A percentile compares a stretch with the other conserved stretches of the same genome.
Evolutionary conservation across 2,888 invertebrate species (phyloP).

Genomic region (Nematopogon swammerdamellus): DNA sequence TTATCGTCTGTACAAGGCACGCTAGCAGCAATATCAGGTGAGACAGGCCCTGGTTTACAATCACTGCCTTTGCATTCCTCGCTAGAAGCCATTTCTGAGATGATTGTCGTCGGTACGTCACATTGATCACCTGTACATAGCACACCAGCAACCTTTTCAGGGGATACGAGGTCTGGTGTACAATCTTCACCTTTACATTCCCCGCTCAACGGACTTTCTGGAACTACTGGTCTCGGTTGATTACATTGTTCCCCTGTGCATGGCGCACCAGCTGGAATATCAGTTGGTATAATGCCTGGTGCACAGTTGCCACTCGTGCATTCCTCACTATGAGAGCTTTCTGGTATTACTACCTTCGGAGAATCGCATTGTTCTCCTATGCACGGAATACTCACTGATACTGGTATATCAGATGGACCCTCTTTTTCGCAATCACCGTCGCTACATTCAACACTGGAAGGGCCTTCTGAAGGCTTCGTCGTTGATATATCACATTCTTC

Average conservation of each 20-base stretch:
- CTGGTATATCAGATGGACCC: too few relatives aligned
- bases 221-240: not conserved
- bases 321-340: not conserved
- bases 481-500: not conserved
- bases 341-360: not conserved
- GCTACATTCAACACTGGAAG: not conserved
- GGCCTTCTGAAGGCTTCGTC: not conserved
- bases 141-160: too few relatives aligned
- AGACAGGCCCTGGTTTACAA: not conserved
- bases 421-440: too few relatives aligned
- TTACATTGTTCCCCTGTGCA: not conserved
- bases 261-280: not conserved
- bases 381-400: not conserved
- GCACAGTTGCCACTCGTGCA: not conserved
- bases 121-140: too few relatives aligned
- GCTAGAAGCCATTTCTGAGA: too few relatives aligned
- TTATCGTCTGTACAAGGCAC: not conserved
- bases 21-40: not conserved
- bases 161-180: not conserved
- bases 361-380: not conserved
- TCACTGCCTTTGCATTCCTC: not conserved
- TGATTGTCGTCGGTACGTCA: too few relatives aligned
- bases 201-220: not conserved
- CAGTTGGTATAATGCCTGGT: not conserved
- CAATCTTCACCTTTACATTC: not conserved